Evolutionary conservation across 2,888 invertebrate species (phyloP), one percentile per base, ranked within the genome.

Genomic region (Platycnemis pennipes): DNA sequence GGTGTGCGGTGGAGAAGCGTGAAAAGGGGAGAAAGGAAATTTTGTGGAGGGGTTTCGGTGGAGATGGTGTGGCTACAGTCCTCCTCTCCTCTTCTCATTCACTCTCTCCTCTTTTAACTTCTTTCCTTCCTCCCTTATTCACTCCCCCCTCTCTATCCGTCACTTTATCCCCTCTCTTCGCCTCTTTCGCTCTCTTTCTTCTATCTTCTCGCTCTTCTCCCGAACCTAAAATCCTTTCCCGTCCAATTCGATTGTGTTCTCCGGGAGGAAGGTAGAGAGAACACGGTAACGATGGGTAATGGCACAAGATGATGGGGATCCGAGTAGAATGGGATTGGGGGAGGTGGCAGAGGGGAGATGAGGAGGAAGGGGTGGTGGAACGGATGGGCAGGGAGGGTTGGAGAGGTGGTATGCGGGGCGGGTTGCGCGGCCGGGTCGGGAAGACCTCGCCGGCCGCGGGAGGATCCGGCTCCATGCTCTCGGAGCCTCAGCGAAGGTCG

Each of bases 221-320:
- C 77, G 31, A 37, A 37, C 31, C 31, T 42, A 63, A 91, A 91
- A 91, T 91, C 91, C 69, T 63, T 42, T 91, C 91, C 91, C 63
- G 91, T 63, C 91, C 91, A 91, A 91, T 91, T 91, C 63, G 91
- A 91, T 91, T 91, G 91, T 91, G 91, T 91, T 91, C 63, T n/a
- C 63, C 37, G 63, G 89, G 49, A 49, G 46, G 46, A n/a, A n/a
- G n/a, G n/a, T n/a, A n/a, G n/a, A 88, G 88, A 88, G 56, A 89
- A 42, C 89, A 42, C 63, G 63, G 91, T 91, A 91, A 91, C 91
- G 91, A 91, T 63, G 63, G 91, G 91, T 91, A 91, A 91, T 91
- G 91, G 91, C 91, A 91, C 63, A 63, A 91, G 91, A 91, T 91
- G 91, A 91, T 91, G 91, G 91, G 91, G 91, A 91, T 63, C 13